phyloP scores from a whole-genome alignment of 2,113 vertebrate species.

The Eidolon helvum region DNA sequence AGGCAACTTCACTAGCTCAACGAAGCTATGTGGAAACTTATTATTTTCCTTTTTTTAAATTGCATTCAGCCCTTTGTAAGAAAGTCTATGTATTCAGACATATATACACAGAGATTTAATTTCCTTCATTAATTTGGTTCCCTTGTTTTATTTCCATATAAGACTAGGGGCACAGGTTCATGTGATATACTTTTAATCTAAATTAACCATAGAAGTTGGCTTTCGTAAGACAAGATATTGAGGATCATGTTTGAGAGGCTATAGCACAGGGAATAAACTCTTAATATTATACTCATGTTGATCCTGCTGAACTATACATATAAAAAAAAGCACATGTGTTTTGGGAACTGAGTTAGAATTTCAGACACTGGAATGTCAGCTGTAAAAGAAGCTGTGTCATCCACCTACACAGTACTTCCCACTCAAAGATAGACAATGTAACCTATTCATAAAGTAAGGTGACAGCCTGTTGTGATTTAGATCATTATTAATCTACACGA shows the following conservation, averaged over 20 bases:
- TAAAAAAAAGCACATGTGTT: not conserved
- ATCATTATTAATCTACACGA: not conserved
- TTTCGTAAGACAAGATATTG: not conserved
- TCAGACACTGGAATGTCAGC: constrained; percentile 65
- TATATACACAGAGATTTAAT: not conserved
- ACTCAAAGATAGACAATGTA: constrained; percentile 64
- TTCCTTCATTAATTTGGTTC: not conserved
- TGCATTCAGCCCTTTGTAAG: not conserved
- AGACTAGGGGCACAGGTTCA: not conserved
- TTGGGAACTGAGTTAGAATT: constrained; percentile 51
- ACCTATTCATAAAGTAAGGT: not conserved
- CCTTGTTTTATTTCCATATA: not conserved
- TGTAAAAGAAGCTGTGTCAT: constrained; percentile 60
- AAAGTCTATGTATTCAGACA: not conserved
- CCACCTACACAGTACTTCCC: constrained; percentile 76
- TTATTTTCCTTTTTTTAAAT: not conserved
- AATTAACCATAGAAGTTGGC: not conserved
- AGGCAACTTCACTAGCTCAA: not conserved
- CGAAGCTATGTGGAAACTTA: not conserved
- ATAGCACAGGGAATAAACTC: not conserved
- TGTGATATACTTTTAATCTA: not conserved
- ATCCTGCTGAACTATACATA: not conserved
- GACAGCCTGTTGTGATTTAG: constrained; percentile 38
- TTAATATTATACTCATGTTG: not conserved
- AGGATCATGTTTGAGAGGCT: not conserved